Evolutionary conservation across 2,888 invertebrate genomes (phyloP).

Genomic region (Hirtodrosophila cameraria): DNA sequence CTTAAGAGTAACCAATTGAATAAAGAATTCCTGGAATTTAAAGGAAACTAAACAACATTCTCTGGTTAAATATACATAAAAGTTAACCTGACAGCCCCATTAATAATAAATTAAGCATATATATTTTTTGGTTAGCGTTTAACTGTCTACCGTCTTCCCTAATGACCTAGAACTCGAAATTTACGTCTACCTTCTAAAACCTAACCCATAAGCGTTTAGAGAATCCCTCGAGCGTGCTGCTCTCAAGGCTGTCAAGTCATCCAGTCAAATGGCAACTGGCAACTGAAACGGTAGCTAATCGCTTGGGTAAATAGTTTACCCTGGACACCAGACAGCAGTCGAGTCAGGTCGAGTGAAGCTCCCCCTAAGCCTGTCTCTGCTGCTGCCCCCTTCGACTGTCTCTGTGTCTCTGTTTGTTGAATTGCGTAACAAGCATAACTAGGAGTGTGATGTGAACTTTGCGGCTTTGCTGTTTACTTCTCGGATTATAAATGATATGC

Average conservation of each 20-base stretch:
- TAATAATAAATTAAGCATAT: slow-evolving; percentile 63
- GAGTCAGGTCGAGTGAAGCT: slow-evolving; percentile 25
- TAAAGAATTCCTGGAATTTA: too few species aligned
- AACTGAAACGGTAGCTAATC: slow-evolving; percentile 73
- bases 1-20: not conserved
- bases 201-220: slow-evolving; percentile 32
- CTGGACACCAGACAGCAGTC: slow-evolving; percentile 23
- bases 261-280: slow-evolving; percentile 46
- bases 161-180: slow-evolving; percentile 72
- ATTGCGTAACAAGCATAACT: slow-evolving; percentile 34
- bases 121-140: slow-evolving; percentile 9
- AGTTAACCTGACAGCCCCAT: slow-evolving; percentile 34
- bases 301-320: slow-evolving; percentile 69
- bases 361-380: slow-evolving; percentile 15
- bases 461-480: slow-evolving; percentile 67
- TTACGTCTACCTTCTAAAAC: slow-evolving; percentile 15
- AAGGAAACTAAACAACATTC: too few species aligned
- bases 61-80: too few species aligned
- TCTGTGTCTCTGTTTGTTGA: slow-evolving; percentile 2
- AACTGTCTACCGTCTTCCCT: slow-evolving; percentile 28
- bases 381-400: not conserved
- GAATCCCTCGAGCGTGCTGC: slow-evolving; percentile 52
- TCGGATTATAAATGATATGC: slow-evolving; percentile 68
- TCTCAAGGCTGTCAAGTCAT: slow-evolving; percentile 57
- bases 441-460: slow-evolving; percentile 41